Base-by-base conservation (phyloP, 2,113 vertebrate genomes). In the Neotoma lepida region DNA sequence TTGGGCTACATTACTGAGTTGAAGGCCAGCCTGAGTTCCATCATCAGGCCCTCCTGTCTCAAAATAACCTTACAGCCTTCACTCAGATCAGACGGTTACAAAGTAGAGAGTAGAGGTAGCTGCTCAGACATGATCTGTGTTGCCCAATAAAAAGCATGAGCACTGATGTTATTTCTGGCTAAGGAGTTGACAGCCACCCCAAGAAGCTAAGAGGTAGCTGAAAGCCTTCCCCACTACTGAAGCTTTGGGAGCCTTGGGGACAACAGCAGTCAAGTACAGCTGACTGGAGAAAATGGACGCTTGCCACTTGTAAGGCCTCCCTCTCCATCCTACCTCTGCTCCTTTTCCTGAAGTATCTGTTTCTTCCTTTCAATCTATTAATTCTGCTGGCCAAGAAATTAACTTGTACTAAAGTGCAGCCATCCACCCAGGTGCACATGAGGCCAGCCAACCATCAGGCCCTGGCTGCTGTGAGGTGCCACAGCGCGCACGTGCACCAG, bases 301-400 rank as follows among this genome's bases (percentile, higher is more conserved):
- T 82, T 80, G 49, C 24, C 35, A 76, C 39, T 64, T 88, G 39
- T 81, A 56, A 58, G 78, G 61, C 39, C 71, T 84, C 20, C 8
- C 15, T 81, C 20, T 1, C 26, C 5, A 41, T 24, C 6, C 4
- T 3, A 24, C 22, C 1, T 22, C 24, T 49, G 20, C 4, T 20
- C 28, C 9, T 41, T 94, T 14, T 14, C 14, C 58, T 63, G 44
- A 90, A 89, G 86, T 66, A 46, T 64, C 20, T 87, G 6, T 88
- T 64, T 96, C 35, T 89, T 92, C 85, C 78, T 90, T 93, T 77
- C 91, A 89, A 86, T 84, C 54, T 76, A 91, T 26, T 66, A 66
- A 54, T 9, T 71, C 54, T 58, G 9, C 24, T 88, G 84, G 87
- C 74, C 49, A 82, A 91, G 66, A 90, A 88, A 89, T 14, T 74